Conservation (phyloP, 2,113 vertebrate species). For the Oenanthe oenanthe region DNA sequence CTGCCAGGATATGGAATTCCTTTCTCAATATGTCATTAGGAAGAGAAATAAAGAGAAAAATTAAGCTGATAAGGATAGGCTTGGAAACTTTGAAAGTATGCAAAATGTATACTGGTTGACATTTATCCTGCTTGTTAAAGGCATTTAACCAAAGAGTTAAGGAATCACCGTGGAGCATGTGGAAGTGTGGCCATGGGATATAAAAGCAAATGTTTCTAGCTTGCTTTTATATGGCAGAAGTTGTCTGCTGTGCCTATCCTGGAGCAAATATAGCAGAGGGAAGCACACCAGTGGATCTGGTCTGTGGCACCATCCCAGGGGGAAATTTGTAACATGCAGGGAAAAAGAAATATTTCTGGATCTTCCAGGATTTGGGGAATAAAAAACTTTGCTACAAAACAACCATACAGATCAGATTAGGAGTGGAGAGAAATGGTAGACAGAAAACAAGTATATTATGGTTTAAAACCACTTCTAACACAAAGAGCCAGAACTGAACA, state of each 20-base stretch:
- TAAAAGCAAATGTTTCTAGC: not conserved
- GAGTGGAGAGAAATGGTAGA: not conserved
- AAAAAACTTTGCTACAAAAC: not conserved
- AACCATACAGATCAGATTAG: not conserved
- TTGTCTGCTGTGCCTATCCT: not conserved
- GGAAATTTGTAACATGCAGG: not conserved
- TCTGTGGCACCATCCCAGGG: not conserved
- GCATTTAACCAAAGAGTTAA: not conserved
- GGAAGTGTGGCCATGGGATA: not conserved
- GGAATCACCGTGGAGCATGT: not conserved
- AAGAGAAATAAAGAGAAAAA: slow-evolving; percentile 44
- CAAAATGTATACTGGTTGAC: not conserved
- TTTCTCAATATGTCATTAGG: slow-evolving; percentile 19
- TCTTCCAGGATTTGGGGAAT: not conserved
- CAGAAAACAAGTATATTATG: not conserved
- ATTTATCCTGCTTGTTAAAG: not conserved
- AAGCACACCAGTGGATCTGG: not conserved
- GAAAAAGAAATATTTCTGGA: not conserved
- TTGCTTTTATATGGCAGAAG: not conserved
- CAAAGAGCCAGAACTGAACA: too few species aligned
- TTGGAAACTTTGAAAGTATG: not conserved
- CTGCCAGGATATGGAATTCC: slow-evolving; percentile 16
- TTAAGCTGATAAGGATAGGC: not conserved
- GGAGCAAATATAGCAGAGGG: not conserved
- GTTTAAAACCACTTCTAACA: not conserved